Percentiles rank a stretch among this genome's conserved stretches.
Evolutionary conservation across 1,140 invertebrate genomes (phyloP).

Genomic region (Stegodyphus dumicola): DNA sequence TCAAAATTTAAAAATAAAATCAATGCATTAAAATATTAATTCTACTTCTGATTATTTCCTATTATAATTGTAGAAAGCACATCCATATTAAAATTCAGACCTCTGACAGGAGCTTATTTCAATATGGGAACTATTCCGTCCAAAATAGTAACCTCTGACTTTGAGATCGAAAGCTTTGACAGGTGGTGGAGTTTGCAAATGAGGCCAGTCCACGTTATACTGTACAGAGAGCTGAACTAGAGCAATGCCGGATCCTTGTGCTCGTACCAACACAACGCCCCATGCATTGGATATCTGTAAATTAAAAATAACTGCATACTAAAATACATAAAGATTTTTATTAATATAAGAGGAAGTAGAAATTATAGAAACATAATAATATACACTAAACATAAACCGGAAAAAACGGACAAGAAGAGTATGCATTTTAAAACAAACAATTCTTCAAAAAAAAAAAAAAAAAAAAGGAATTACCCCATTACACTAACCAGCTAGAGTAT

Average conservation of each 20-base stretch:
- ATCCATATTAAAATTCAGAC: conserved; percentile 1
- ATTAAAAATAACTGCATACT: neutral
- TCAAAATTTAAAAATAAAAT: too few species aligned
- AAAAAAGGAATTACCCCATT: too few species aligned
- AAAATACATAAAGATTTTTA: neutral
- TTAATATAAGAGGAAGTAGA: too few species aligned
- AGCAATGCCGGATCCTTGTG: conserved; percentile 89
- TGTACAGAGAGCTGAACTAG: conserved; percentile 93
- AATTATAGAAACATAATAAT: too few species aligned
- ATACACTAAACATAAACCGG: too few species aligned
- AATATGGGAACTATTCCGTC: conserved; percentile 94
- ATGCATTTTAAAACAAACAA: too few species aligned
- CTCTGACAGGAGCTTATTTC: conserved; percentile 82
- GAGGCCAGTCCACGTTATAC: conserved; percentile 89
- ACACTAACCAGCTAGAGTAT: too few species aligned
- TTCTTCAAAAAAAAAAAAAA: too few species aligned
- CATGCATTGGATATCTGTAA: conserved; percentile 84
- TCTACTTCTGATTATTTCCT: too few species aligned
- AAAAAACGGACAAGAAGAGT: too few species aligned
- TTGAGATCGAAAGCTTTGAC: conserved; percentile 80
- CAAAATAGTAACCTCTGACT: conserved; percentile 81
- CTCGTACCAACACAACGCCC: conserved; percentile 91
- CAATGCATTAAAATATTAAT: too few species aligned
- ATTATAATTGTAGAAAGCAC: too few species aligned
- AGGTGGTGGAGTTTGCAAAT: conserved; percentile 88